Evolutionary conservation across 2,888 invertebrate species (phyloP).

Genomic region (Epirrhoe tristata): DNA sequence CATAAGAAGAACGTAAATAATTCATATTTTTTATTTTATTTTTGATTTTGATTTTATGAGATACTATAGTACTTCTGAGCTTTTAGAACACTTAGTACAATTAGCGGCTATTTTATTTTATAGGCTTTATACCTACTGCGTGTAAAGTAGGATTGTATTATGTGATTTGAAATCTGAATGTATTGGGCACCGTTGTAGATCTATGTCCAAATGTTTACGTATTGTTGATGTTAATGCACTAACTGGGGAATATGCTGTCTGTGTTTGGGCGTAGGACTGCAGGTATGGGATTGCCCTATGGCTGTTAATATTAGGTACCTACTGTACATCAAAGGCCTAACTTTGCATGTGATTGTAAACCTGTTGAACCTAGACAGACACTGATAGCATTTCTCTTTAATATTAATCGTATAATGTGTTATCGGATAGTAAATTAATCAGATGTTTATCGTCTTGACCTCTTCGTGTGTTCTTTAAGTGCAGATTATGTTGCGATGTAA

Average conservation of each 20-base stretch:
- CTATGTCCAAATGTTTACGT: constrained; percentile 5
- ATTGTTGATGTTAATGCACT: constrained; percentile 19
- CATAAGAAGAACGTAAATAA: constrained; percentile 27
- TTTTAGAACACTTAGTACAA: constrained; percentile 35
- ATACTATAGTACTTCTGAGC: constrained; percentile 27
- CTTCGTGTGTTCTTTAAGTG: constrained; percentile 16
- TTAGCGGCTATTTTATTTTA: constrained; percentile 39
- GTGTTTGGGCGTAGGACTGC: constrained; percentile 1
- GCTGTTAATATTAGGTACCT: neutral
- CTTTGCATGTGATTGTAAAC: constrained; percentile 10
- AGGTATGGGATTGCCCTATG: neutral
- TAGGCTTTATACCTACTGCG: constrained; percentile 18
- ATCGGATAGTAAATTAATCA: constrained; percentile 10
- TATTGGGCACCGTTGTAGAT: constrained; percentile 13
- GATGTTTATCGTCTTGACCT: constrained; percentile 10
- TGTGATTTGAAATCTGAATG: constrained; percentile 22
- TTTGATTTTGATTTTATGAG: constrained; percentile 8
- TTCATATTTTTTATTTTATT: no score
- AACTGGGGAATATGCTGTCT: constrained; percentile 11
- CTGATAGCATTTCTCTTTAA: constrained; percentile 16
- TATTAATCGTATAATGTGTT: constrained; percentile 19
- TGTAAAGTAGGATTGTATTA: constrained; percentile 5
- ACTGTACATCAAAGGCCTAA: constrained; percentile 20
- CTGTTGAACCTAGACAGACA: constrained; percentile 4
- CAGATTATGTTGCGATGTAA: constrained; percentile 40